phyloP scores from a whole-genome alignment of 2,888 invertebrate species.

The Pterobdella sp. region DNA sequence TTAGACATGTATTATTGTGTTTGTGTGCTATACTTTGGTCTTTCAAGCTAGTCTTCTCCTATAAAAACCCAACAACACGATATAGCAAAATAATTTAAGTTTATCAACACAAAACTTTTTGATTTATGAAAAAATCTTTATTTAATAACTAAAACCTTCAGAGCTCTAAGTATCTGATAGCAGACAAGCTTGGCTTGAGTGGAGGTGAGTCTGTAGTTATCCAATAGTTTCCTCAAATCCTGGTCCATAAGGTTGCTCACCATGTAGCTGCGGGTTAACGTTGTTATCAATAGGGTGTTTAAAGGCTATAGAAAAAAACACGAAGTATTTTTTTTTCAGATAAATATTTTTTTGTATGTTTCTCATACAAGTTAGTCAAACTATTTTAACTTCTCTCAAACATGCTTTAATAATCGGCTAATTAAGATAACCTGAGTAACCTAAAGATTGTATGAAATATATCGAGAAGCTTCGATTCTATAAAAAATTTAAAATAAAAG shows the following conservation, averaged over 20 bases:
- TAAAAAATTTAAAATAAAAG: too few relatives aligned
- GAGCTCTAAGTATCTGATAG: constrained; percentile 24
- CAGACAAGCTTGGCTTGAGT: constrained; percentile 23
- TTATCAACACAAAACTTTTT: too few relatives aligned
- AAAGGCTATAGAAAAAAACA: background rate
- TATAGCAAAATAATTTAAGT: too few relatives aligned
- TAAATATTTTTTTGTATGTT: background rate
- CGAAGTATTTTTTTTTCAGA: background rate
- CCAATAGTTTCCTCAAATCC: constrained; percentile 24
- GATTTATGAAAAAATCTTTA: too few relatives aligned
- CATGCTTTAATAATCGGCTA: too few relatives aligned
- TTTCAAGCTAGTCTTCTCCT: too few relatives aligned
- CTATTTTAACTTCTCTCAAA: background rate
- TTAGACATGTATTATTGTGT: too few relatives aligned
- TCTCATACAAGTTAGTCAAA: background rate
- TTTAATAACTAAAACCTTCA: constrained; percentile 23
- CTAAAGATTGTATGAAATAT: too few relatives aligned
- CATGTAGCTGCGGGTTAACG: constrained; percentile 21
- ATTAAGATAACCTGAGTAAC: too few relatives aligned
- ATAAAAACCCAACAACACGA: too few relatives aligned
- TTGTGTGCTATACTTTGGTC: too few relatives aligned
- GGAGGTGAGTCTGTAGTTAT: constrained; percentile 7
- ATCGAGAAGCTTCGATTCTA: too few relatives aligned
- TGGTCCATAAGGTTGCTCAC: constrained; percentile 25
- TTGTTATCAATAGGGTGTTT: background rate